phyloP scores from a whole-genome alignment of 2,888 invertebrate species.

The Meiosimyza decipiens region DNA sequence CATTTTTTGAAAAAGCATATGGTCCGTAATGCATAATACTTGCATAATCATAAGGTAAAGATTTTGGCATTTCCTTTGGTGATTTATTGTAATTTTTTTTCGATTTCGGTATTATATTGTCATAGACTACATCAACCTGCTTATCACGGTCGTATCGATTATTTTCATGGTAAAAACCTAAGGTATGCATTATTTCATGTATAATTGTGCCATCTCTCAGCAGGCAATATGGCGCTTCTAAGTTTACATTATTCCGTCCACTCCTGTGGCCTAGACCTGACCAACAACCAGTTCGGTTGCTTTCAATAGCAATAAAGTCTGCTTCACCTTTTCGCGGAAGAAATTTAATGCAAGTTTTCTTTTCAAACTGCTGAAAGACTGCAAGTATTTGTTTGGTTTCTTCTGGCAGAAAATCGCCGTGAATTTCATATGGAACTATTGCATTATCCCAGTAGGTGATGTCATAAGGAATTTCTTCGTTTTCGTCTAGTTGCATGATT shows the following conservation, averaged over 20 bases:
- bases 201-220: slow-evolving; percentile 77
- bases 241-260: slow-evolving; percentile 73
- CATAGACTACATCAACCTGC: slow-evolving; percentile 73
- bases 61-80: no score
- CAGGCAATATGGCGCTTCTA: slow-evolving; percentile 80
- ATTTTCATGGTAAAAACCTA: slow-evolving; percentile 85
- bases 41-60: no score
- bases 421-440: slow-evolving; percentile 73
- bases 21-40: no score
- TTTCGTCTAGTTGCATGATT: slow-evolving; percentile 68
- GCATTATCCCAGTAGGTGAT: slow-evolving; percentile 72
- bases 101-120: slow-evolving; percentile 71
- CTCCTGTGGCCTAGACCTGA: slow-evolving; percentile 80
- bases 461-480: slow-evolving; percentile 15
- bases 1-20: no score
- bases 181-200: slow-evolving; percentile 82
- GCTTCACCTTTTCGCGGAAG: slow-evolving; percentile 69
- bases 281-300: slow-evolving; percentile 80
- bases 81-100: no score
- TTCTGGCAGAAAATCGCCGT: no score
- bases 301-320: slow-evolving; percentile 78
- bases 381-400: no score
- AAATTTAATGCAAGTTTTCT: no score
- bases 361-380: no score
- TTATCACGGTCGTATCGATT: slow-evolving; percentile 80